These are phyloP conservation scores for Chaetoderma sp. DNA, from an alignment of 2,888 invertebrate genomes.

Conservation along the genomic window DNA sequence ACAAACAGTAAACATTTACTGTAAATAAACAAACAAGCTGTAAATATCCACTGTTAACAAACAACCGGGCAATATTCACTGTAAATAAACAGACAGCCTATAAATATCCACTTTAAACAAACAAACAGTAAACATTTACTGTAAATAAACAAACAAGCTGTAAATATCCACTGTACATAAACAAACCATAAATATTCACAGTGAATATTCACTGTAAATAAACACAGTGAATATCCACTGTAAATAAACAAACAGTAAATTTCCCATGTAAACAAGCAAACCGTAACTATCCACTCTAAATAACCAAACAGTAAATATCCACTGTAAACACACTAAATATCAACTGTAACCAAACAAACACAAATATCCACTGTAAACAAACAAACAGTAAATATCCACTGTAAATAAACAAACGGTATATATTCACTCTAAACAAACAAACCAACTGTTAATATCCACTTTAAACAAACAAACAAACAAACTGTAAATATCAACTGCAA, in stretches of 20 bases:
- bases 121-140: conserved; percentile 1
- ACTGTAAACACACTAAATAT: neutral
- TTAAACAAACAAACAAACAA: conserved; percentile 2
- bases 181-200: neutral
- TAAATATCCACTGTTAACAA: conserved; percentile 83
- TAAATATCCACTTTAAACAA: conserved; percentile 83
- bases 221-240: conserved; percentile 89
- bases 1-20: conserved; percentile 1
- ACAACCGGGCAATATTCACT: conserved; percentile 1
- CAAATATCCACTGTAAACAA: conserved; percentile 84
- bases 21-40: conserved; percentile 73
- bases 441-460: conserved; percentile 1
- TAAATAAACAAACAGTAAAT: conserved; percentile 27
- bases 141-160: conserved; percentile 73
- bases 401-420: conserved; percentile 74
- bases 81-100: conserved; percentile 78
- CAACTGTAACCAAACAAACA: too few relatives aligned
- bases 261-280: neutral
- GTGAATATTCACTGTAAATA: conserved; percentile 1
- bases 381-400: conserved; percentile 1
- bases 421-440: conserved; percentile 83
- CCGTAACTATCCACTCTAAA: conserved; percentile 88
- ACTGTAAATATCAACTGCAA: conserved; percentile 88
- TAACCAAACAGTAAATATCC: conserved; percentile 6
- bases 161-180: conserved; percentile 83